Base-by-base conservation (phyloP, 2,888 invertebrate species). In the Drosophila mettleri region DNA sequence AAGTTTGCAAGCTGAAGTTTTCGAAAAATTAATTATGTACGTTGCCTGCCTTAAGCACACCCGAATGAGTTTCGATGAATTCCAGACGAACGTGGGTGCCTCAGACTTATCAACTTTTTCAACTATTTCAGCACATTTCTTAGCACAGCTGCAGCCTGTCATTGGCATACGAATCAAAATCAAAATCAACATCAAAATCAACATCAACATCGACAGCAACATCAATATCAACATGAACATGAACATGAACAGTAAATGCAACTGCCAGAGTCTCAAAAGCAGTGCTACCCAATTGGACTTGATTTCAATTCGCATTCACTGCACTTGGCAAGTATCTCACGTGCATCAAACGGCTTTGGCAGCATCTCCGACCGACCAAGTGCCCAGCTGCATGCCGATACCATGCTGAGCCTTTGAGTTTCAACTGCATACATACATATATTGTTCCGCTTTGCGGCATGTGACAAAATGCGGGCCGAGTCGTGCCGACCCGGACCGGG, bases 171-270 rank as follows among this genome's bases (percentile, higher is more conserved):
- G 20, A 39, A 12, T 14, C 78, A 74, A 46, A 57, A 54, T 51
- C 68, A 46, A 61, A 75, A 75, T 61, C 65, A 60, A 22, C 33
- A 43, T 22, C 48, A 51, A 53, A 46, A 78, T 68, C 78, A 53
- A 48, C 46, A 38, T 18, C 29, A 20, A 38, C 24, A 41, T 20
- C 29, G 16, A 38, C 24, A 41, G 16, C 45, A 45, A 58, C 38
- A 36, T 41, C 10, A 10, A 31, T 14, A 57, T 43, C 33, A 54
- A 41, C 33, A 52, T 39, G 39, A 51, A 45, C 43, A 41, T 38
- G 29, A 16, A 24, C 31, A 57, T 51, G 34, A 58, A 46, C 41
- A 41, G 34, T 33, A 58, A 52, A 31, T 34, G 36, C 49, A 63
- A 34, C 43, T 39, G 71, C 36, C 55, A 45, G 31, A 18, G 22